Conservation (phyloP, 2,113 vertebrate genomes). For the Holacanthus passer region DNA sequence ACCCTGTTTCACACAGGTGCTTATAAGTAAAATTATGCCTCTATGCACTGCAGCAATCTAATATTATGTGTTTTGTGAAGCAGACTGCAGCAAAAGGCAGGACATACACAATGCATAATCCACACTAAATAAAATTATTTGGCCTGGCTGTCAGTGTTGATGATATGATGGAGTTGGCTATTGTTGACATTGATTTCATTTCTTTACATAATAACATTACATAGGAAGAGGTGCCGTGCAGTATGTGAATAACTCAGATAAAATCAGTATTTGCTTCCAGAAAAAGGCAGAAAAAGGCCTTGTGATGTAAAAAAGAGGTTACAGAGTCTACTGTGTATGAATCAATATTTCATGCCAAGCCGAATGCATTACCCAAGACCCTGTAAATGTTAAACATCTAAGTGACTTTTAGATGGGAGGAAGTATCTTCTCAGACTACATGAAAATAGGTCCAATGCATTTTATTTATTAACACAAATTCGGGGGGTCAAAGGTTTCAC, state of each 20-base stretch:
- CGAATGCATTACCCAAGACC: constrained; percentile 4
- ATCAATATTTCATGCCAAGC: constrained; percentile 28
- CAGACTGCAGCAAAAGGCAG: constrained; percentile 2
- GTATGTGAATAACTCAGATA: constrained; percentile 6
- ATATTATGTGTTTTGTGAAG: constrained; percentile 17
- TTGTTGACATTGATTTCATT: constrained; percentile 30
- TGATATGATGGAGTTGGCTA: constrained; percentile 21
- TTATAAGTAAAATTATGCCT: constrained; percentile 20
- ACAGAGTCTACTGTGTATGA: constrained; percentile 2
- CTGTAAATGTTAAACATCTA: constrained; percentile 13
- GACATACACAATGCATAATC: constrained; percentile 22
- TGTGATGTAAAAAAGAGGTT: constrained; percentile 10
- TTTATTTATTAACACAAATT: constrained; percentile 43
- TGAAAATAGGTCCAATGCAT: constrained; percentile 26
- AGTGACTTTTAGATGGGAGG: constrained; percentile 5
- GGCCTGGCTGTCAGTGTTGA: constrained; percentile 23
- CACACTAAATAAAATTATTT: constrained; percentile 31
- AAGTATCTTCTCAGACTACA: not conserved
- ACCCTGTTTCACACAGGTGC: constrained; percentile 36
- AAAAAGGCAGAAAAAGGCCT: not conserved
- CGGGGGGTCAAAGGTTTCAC: constrained; percentile 11
- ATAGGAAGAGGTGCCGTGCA: not conserved
- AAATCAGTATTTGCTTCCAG: constrained; percentile 8
- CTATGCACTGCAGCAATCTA: constrained; percentile 16
- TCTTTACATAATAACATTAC: constrained; percentile 29